These are phyloP conservation scores for Orius insidiosus DNA, from an alignment of 1,140 invertebrate genomes.

Conservation along the genomic window DNA sequence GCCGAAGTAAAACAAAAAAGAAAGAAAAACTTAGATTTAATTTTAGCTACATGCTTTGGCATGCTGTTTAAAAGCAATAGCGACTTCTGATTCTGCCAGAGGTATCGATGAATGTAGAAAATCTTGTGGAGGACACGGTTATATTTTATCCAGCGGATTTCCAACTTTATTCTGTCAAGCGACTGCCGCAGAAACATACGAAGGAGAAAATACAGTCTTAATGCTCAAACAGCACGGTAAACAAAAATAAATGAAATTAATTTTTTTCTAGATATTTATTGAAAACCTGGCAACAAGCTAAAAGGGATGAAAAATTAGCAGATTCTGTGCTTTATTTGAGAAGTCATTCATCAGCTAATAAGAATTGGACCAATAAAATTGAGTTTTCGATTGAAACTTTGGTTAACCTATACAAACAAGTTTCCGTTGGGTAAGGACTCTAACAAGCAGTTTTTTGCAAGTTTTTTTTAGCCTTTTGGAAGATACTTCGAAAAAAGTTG, in stretches of 20 bases:
- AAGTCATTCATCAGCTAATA: constrained; percentile 36
- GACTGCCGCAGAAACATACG: constrained; percentile 79
- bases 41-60: constrained; percentile 68
- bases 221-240: constrained; percentile 72
- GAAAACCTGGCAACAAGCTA: constrained; percentile 48
- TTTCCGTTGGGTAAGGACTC: too few relatives aligned
- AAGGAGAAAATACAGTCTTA: constrained; percentile 88
- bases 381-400: too few relatives aligned
- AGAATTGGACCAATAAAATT: constrained; percentile 48
- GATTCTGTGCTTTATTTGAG: constrained; percentile 46
- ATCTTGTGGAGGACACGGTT: constrained; percentile 87
- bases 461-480: constrained; percentile 44
- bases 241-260: too few relatives aligned
- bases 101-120: constrained; percentile 68
- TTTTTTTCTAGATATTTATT: constrained; percentile 56
- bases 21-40: too few relatives aligned
- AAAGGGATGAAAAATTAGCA: constrained; percentile 34
- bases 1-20: too few relatives aligned
- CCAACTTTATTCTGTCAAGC: constrained; percentile 62
- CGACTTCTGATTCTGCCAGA: constrained; percentile 47
- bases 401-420: too few relatives aligned
- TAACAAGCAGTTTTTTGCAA: neutral
- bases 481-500: constrained; percentile 43
- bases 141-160: constrained; percentile 68
- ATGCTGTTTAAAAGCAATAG: constrained; percentile 78